Evolutionary conservation across 1,140 invertebrate species (phyloP).

Genomic region (Monochamus saltuarius): DNA sequence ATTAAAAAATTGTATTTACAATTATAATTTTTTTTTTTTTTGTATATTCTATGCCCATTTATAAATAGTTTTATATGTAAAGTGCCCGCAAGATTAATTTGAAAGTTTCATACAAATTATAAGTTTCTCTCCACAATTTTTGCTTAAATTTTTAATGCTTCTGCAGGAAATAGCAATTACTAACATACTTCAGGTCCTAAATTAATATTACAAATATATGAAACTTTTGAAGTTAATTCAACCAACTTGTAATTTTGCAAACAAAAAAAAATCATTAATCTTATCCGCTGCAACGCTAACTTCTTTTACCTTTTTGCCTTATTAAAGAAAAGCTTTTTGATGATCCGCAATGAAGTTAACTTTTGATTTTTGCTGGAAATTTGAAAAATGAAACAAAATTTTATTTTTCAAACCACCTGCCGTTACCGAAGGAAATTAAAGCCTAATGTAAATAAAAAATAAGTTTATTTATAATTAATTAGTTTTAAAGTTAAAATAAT

Average conservation of each 20-base stretch:
- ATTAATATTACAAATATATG: neutral
- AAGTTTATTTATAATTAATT: slow-evolving; percentile 10
- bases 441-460: slow-evolving; percentile 9
- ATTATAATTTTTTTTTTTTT: too few relatives aligned
- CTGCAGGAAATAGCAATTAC: neutral
- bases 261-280: neutral
- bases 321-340: too few relatives aligned
- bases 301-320: too few relatives aligned
- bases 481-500: slow-evolving; percentile 5
- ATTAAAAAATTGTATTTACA: too few relatives aligned
- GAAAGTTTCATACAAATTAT: neutral
- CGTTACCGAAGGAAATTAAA: slow-evolving; percentile 5
- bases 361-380: too few relatives aligned
- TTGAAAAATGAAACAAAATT: too few relatives aligned
- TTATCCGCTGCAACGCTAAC: neutral
- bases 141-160: neutral
- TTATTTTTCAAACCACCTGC: too few relatives aligned
- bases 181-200: neutral
- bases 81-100: too few relatives aligned
- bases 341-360: too few relatives aligned
- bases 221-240: neutral
- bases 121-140: neutral
- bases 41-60: neutral
- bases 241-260: too few relatives aligned
- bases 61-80: neutral